Evolutionary conservation across 2,797 vertebrate genomes (phyloP), one percentile per base, ranked within the genome.

Genomic region (Natrix natrix): DNA sequence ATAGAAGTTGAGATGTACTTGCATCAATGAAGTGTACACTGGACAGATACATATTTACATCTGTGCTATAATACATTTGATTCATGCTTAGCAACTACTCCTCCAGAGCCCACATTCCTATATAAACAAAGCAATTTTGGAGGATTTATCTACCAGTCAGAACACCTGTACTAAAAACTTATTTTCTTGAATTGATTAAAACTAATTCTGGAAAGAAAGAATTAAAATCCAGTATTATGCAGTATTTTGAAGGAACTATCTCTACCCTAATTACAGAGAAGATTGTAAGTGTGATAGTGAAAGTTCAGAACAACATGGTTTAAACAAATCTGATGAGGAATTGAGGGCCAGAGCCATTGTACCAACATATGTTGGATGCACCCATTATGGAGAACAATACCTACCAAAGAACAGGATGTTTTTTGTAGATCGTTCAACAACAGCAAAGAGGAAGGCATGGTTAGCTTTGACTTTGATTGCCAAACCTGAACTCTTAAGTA

Each of bases 381-480:
- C 14, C n/a, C 16, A 74, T 17, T 97, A 98, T 11, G 97, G 98
- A 0, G 93, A 97, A 88, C 86, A 96, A 92, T 96, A 78, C 52
- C 94, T 96, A 60, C 97, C 98, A 0, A 96, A 96, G 88, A 98
- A 98, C 52, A 98, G 95, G n/a, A 98, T 97, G 86, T 22, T 93
- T 0, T 96, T 94, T 14, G 96, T 97, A 69, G n/a, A 17, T 69
- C 2, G 14, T 0, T 98, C 94, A 43, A 78, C 97, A 91, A 98
- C 98, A 52, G 97, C 94, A 92, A 98, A 97, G 52, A 98, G 83
- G 91, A 98, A 98, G 0, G 97, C 97, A 52, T 97, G 98, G 57
- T 98, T 95, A 11, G n/a, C 97, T 5, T 93, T 95, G 86, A 98
- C 93, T 94, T 94, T 0, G 0, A 60, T 24, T 8, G 1, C 1